These are phyloP conservation scores for Dendrophyllia cribrosa DNA, from an alignment of 64 coral and sea anemone genomes.

Conservation along the genomic window DNA sequence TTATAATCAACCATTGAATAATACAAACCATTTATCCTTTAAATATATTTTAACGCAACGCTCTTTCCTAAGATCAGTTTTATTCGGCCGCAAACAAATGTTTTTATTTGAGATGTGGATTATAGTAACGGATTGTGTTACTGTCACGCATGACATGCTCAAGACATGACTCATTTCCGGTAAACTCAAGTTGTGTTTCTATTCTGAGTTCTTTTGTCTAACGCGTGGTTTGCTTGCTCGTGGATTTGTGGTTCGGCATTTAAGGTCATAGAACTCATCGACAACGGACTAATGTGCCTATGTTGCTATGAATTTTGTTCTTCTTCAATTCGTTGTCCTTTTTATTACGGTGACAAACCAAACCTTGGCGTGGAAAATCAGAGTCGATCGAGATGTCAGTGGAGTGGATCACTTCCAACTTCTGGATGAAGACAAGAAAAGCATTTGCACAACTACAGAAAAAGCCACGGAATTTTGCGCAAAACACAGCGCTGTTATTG, in stretches of 20 bases:
- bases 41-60: no score
- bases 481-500: background rate
- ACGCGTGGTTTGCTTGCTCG: background rate
- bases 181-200: background rate
- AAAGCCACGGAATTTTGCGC: conserved; percentile 16
- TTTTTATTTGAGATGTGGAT: no score
- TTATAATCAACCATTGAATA: no score
- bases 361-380: background rate
- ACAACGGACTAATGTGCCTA: background rate
- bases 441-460: background rate
- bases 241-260: background rate
- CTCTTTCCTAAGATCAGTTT: no score
- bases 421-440: background rate
- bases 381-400: background rate
- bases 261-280: background rate
- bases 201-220: background rate
- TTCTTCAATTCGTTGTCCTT: background rate
- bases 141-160: background rate
- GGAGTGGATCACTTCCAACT: conserved; percentile 23
- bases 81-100: no score
- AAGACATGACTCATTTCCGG: background rate
- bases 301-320: background rate
- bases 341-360: background rate
- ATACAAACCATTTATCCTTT: no score
- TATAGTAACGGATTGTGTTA: background rate